Conservation (phyloP, 2,113 vertebrate species). For the Laterallus jamaicensis region DNA sequence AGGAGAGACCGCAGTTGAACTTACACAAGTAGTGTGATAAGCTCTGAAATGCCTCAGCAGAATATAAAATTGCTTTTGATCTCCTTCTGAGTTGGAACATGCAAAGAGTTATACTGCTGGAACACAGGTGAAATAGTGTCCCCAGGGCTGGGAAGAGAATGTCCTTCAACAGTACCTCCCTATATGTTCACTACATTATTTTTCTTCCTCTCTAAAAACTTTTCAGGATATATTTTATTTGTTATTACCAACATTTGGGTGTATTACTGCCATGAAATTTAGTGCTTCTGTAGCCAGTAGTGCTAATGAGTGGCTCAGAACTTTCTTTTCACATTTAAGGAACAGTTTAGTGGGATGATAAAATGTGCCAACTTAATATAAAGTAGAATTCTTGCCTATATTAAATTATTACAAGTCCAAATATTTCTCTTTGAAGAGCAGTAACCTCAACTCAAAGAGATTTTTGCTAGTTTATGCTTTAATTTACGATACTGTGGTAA, state of each 20-base stretch:
- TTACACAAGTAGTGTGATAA: not conserved
- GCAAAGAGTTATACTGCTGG: not conserved
- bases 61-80: constrained; percentile 33
- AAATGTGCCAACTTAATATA: not conserved
- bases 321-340: not conserved
- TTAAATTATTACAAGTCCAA: not conserved
- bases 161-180: not conserved
- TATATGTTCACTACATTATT: not conserved
- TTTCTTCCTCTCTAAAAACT: not conserved
- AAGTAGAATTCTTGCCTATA: not conserved
- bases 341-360: not conserved
- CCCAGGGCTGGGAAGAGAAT: not conserved
- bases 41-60: not conserved
- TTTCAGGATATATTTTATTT: not conserved
- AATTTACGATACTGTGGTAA: not conserved
- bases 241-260: not conserved
- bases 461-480: not conserved
- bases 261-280: not conserved
- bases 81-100: not conserved
- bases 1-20: not conserved
- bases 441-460: not conserved
- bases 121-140: not conserved
- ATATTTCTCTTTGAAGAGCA: not conserved
- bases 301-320: not conserved
- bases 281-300: not conserved